Conservation (phyloP, 2,113 vertebrate genomes). For the Proterorhinus semilunaris region DNA sequence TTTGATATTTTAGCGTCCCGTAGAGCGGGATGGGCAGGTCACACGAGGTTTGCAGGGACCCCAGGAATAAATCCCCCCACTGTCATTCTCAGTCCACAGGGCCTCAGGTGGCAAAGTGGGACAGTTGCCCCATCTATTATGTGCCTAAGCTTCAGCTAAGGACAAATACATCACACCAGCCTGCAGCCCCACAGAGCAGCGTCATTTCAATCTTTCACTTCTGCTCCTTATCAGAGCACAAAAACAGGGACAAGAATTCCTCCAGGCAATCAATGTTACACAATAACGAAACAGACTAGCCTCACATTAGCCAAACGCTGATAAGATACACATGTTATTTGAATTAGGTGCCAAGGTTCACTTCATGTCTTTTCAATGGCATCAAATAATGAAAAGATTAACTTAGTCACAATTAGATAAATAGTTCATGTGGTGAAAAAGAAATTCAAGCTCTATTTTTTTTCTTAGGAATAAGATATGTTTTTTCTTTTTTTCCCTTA, state of each 20-base stretch:
- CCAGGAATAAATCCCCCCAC: conserved; percentile 24
- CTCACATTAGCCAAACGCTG: neutral
- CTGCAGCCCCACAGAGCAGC: neutral
- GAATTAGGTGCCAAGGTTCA: neutral
- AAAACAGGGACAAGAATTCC: neutral
- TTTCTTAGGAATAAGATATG: too few relatives aligned
- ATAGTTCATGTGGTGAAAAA: too few relatives aligned
- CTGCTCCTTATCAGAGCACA: neutral
- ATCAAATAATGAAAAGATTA: too few relatives aligned
- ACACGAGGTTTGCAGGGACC: conserved; percentile 6
- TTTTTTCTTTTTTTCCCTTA: too few relatives aligned
- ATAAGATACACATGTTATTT: neutral
- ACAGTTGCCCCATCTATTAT: conserved; percentile 1
- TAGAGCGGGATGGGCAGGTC: conserved; percentile 40
- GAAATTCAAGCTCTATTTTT: too few relatives aligned
- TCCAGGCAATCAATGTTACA: neutral
- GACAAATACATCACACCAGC: neutral
- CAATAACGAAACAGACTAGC: neutral
- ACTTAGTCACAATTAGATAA: too few relatives aligned
- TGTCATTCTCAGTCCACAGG: conserved; percentile 18
- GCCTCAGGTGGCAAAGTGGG: conserved; percentile 11
- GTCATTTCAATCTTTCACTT: neutral
- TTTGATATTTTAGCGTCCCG: conserved; percentile 64
- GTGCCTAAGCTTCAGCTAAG: conserved; percentile 1
- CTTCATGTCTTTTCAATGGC: neutral